A percentile compares a stretch with the other conserved stretches of the same genome.
These are phyloP conservation scores for Barbus barbus DNA, from an alignment of 2,113 vertebrate species.

Conservation along the genomic window DNA sequence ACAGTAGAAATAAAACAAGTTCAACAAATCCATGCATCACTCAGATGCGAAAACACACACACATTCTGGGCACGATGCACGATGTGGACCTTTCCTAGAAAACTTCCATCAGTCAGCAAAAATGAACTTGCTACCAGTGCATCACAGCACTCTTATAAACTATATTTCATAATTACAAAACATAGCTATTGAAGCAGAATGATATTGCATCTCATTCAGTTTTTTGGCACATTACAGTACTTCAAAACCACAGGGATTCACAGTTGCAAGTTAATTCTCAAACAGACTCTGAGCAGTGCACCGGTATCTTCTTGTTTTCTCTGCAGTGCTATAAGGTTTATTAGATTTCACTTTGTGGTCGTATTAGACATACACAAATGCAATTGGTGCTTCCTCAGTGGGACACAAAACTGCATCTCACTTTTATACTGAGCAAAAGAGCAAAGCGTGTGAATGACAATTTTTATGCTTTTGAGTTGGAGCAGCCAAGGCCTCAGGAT, in stretches of 20 bases:
- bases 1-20: neutral
- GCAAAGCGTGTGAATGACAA: conserved; percentile 51
- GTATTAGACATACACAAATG: conserved; percentile 47
- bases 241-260: conserved; percentile 43
- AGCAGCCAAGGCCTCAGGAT: conserved; percentile 55
- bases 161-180: conserved; percentile 6
- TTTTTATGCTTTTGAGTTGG: conserved; percentile 62
- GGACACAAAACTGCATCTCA: conserved; percentile 37
- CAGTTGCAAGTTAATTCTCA: conserved; percentile 52
- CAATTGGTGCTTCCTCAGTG: conserved; percentile 26
- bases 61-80: no score
- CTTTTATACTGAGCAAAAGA: conserved; percentile 11
- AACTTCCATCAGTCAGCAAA: neutral
- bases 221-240: conserved; percentile 13
- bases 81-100: neutral
- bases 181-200: conserved; percentile 2
- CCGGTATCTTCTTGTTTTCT: conserved; percentile 31
- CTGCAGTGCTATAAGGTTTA: conserved; percentile 6
- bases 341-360: conserved; percentile 1
- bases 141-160: neutral
- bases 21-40: no score
- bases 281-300: conserved; percentile 14
- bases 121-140: neutral
- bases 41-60: no score
- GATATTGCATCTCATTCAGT: neutral